Percentiles rank a stretch among this genome's conserved stretches.
Evolutionary conservation across 1,140 invertebrate genomes (phyloP).

Genomic region (Phymorhynchus buccinoides): DNA sequence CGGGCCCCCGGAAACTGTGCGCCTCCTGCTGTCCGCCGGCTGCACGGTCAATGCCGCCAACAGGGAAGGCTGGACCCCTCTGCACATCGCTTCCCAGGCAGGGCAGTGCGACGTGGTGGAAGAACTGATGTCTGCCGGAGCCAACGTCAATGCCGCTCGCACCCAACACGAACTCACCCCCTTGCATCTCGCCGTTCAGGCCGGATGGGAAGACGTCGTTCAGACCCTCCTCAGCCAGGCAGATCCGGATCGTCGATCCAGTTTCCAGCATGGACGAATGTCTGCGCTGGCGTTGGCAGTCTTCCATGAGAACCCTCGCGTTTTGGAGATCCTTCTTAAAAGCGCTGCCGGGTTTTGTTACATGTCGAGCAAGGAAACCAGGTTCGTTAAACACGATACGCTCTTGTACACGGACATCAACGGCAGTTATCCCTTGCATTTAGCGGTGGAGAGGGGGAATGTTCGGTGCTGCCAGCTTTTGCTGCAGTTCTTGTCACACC

Average conservation of each 20-base stretch:
- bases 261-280: background rate
- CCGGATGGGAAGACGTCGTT: background rate
- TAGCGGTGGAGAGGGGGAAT: constrained; percentile 10
- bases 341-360: background rate
- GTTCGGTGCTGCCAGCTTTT: background rate
- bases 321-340: background rate
- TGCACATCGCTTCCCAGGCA: constrained; percentile 12
- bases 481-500: background rate
- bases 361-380: too few species aligned
- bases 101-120: background rate
- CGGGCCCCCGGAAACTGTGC: background rate
- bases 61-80: background rate
- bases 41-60: background rate
- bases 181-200: background rate
- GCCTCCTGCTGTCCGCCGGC: background rate
- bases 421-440: constrained; percentile 19
- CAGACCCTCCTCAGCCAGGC: background rate
- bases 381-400: background rate
- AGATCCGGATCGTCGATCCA: background rate
- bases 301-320: background rate
- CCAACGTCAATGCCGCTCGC: background rate
- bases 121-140: background rate
- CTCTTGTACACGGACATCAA: background rate
- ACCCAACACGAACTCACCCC: background rate
- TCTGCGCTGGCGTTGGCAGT: constrained; percentile 17